Evolutionary conservation across 2,888 invertebrate genomes (phyloP), one percentile per base, ranked within the genome.

Genomic region (Drosophila neutralis): DNA sequence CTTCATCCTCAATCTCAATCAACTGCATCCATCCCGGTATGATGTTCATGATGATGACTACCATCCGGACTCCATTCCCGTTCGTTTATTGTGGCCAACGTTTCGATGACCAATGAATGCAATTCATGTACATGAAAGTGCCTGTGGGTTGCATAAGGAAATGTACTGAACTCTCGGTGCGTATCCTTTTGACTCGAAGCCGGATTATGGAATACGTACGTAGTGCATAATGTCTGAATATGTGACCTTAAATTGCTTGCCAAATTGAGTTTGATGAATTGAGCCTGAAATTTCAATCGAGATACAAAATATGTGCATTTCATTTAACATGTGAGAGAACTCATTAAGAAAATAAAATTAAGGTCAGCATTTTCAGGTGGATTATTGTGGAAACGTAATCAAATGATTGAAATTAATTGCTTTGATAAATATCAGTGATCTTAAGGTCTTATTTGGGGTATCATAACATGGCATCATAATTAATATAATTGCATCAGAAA

Each of bases 51-150:
- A 68, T 48, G 73, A 78, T 71, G 75, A 78, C 75, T 72, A 66
- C 65, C 57, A 68, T 78, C 76, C 78, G 72, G 72, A 54, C 51
- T 76, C 56, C 66, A 8, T 60, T 31, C 53, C 40, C 57, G 29
- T 53, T 57, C 78, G 65, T 72, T 78, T 78, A 79, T 79, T 78
- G 66, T 62, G 76, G 73, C 62, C 67, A 64, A 62, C 65, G 68
- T 67, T 60, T 60, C 77, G 66, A 60, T 77, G 77, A 78, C 74
- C 75, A 78, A 54, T 79, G 76, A 76, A 68, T 78, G 79, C 78
- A 76, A 54, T 72, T 76, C 76, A 72, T 78, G 65, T 52, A 60
- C 57, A 65, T 61, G 54, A n/a, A 78, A 79, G 79, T 78, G 78
- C 59, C 72, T 72, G 79, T 33, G 21, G 76, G 79, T 72, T 65